Conservation (phyloP, 2,113 vertebrate species). For the Toxotes chatareus region DNA sequence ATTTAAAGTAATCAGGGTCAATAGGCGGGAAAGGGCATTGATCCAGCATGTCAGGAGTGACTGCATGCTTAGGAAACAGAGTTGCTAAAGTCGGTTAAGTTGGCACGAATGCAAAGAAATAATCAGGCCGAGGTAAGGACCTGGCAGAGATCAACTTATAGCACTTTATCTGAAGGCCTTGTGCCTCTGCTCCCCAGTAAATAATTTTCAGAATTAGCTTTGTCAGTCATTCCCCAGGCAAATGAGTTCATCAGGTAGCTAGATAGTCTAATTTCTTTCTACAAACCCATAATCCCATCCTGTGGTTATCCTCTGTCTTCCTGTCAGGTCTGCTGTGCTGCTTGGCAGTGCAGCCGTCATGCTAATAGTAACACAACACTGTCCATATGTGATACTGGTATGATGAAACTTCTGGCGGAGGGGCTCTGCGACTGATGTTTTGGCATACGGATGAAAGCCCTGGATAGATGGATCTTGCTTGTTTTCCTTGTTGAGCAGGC, state of each 20-base stretch:
- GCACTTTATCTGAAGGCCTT: constrained; percentile 26
- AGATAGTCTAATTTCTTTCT: constrained; percentile 50
- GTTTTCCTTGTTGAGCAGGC: constrained; percentile 76
- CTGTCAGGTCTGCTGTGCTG: constrained; percentile 55
- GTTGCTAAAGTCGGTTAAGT: constrained; percentile 21
- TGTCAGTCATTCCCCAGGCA: constrained; percentile 52
- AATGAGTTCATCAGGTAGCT: constrained; percentile 63
- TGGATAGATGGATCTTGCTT: constrained; percentile 76
- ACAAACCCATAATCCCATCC: constrained; percentile 53
- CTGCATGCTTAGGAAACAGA: constrained; percentile 36
- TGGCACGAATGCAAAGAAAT: constrained; percentile 46
- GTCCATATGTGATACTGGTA: constrained; percentile 80
- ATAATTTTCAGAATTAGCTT: constrained; percentile 41
- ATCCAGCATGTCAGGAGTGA: constrained; percentile 52
- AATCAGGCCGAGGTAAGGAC: constrained; percentile 37
- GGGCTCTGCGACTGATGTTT: constrained; percentile 75
- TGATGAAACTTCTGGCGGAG: constrained; percentile 81
- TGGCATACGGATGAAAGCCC: constrained; percentile 74
- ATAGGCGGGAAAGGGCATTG: constrained; percentile 35
- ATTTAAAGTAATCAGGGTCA: constrained; percentile 61
- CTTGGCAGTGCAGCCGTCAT: constrained; percentile 54
- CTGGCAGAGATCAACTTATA: constrained; percentile 44
- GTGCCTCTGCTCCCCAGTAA: constrained; percentile 37
- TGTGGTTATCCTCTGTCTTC: constrained; percentile 44
- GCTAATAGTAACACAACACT: constrained; percentile 73